Conservation (phyloP, 2,888 invertebrate species). For the Drosophila niveifrons region DNA sequence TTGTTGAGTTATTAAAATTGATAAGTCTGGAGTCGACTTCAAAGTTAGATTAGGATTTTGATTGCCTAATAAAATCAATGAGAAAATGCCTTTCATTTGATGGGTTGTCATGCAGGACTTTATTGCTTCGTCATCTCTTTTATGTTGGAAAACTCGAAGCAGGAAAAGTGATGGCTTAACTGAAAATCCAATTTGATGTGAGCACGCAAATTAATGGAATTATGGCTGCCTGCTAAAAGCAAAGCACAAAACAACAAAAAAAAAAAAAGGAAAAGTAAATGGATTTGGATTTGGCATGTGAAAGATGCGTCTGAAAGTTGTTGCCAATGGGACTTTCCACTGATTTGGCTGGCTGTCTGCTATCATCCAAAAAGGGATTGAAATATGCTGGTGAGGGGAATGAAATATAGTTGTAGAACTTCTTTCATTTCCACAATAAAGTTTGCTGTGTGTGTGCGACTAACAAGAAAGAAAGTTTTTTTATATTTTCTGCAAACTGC, state of each 20-base stretch:
- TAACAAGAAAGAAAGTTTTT: constrained; percentile 59
- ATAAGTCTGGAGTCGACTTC: not conserved
- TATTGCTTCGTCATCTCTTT: constrained; percentile 27
- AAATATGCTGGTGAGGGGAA: constrained; percentile 13
- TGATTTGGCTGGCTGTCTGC: constrained; percentile 15
- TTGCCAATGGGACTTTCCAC: constrained; percentile 51
- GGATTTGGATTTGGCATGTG: constrained; percentile 62
- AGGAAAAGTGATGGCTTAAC: constrained; percentile 46
- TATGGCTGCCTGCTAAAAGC: constrained; percentile 51
- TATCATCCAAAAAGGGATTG: constrained; percentile 28
- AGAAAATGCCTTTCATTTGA: constrained; percentile 27
- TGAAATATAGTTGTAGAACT: constrained; percentile 73
- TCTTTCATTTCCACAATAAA: constrained; percentile 76
- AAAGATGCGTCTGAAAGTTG: constrained; percentile 65
- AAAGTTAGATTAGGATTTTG: constrained; percentile 1
- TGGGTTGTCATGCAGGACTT: constrained; percentile 27
- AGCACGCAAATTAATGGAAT: constrained; percentile 72
- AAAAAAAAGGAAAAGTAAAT: constrained; percentile 33
- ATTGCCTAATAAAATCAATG: not conserved
- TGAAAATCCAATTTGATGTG: constrained; percentile 62
- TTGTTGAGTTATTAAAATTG: not conserved
- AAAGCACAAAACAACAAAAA: not conserved
- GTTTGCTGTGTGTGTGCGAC: constrained; percentile 53
- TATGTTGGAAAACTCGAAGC: constrained; percentile 9
- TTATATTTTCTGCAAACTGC: not conserved